Base-by-base conservation (phyloP, 92 coral and sea anemone species). In the Umimayanthus chanpuru region DNA sequence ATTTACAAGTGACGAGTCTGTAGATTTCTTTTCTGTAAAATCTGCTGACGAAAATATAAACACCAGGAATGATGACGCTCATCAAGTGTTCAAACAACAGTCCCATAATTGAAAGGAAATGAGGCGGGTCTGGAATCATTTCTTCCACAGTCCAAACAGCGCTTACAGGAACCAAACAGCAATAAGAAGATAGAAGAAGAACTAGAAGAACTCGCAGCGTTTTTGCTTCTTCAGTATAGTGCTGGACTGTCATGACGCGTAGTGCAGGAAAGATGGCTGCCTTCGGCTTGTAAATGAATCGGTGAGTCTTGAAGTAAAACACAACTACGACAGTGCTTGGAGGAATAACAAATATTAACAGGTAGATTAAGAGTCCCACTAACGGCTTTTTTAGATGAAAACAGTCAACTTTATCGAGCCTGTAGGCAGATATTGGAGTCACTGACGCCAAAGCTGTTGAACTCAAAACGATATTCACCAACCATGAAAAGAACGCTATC, bases 1-100 rank as follows among this genome's bases (percentile, higher is more conserved):
- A 49, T n/a, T 78, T 78, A 11, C 64, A 78, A 49, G 65, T 78
- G 8, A 47, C 21, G 6, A 78, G 82, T 16, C 53, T 78, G 2
- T 9, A 25, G 40, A 78, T n/a, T 8, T 78, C 82, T 78, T 78
- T 78, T 78, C 82, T 78, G 65, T 78, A 78, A 78, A 49, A 78
- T 78, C 82, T 78, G 66, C 82, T 78, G 10, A 78, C 82, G 8
- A 78, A 78, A 10, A 78, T 26, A 78, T 78, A 78, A 1, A 78
- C 82, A 26, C 67, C 32, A 23, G 82, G 82, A 9, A 47, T 49
- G 16, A 44, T 39, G 66, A 78, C 30, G 67, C 67, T 78, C 56
- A 26, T 47, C 18, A 78, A 49, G 10, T 78, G 66, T 50, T 50
- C 65, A 26, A 78, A 78, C 4, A 78, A 36, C 4, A n/a, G 21